Evolutionary conservation across 2,797 vertebrate species (phyloP).

Genomic region (Catostomus latipinnis): DNA sequence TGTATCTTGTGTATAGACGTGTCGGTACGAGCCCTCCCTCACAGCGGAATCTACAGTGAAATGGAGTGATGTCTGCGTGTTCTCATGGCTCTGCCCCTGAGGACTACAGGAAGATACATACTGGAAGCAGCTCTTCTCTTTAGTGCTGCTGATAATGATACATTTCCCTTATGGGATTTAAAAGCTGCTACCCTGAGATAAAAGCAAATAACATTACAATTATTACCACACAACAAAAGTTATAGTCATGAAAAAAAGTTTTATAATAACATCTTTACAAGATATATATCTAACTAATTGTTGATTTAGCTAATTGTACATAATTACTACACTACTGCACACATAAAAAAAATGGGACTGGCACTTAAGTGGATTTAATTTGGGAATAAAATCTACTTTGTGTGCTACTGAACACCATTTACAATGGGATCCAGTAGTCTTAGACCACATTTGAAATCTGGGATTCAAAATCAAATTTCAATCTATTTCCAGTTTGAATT

Average conservation of each 20-base stretch:
- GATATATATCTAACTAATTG: not conserved
- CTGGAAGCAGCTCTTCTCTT: constrained; percentile 19
- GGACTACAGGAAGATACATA: not conserved
- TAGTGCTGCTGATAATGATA: not conserved
- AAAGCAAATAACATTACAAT: not conserved
- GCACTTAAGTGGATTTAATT: constrained; percentile 8
- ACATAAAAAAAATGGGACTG: not conserved
- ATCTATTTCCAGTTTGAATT: no score
- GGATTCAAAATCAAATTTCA: no score
- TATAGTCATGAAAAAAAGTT: not conserved
- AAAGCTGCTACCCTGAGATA: constrained; percentile 8
- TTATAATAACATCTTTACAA: constrained; percentile 6
- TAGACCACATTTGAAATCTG: no score
- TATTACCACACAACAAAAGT: not conserved
- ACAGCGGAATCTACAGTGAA: constrained; percentile 49
- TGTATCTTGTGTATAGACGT: constrained; percentile 75
- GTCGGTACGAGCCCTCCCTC: constrained; percentile 58
- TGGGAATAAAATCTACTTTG: not conserved
- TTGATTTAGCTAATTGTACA: constrained; percentile 17
- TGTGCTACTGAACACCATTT: constrained; percentile 10
- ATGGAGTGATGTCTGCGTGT: constrained; percentile 35
- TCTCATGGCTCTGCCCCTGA: constrained; percentile 37
- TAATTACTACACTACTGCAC: not conserved
- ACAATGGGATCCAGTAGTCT: not conserved
- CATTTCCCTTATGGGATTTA: not conserved